Evolutionary conservation across 1,140 invertebrate species (phyloP).

Genomic region (Drosophila prosaltans): DNA sequence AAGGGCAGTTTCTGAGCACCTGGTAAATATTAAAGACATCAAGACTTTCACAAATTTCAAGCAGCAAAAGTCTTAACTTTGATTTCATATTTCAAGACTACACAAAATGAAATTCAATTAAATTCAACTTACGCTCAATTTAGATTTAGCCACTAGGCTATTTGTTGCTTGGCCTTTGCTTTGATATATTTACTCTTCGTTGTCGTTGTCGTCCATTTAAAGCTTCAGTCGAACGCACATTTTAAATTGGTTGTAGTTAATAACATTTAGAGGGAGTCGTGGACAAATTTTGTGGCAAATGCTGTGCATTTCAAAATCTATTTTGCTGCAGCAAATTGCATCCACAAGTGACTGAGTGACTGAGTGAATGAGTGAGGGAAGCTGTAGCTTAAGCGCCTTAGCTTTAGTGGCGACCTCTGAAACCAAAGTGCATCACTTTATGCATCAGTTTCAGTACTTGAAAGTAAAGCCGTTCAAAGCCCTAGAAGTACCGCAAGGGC

Average conservation of each 20-base stretch:
- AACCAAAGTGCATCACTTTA: constrained; percentile 32
- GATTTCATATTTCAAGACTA: constrained; percentile 15
- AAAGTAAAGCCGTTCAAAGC: too few species aligned
- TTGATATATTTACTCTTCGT: constrained; percentile 8
- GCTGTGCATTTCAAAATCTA: constrained; percentile 32
- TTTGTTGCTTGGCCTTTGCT: constrained; percentile 9
- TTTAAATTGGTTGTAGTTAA: constrained; percentile 51
- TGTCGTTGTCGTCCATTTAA: not conserved
- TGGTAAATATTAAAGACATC: constrained; percentile 39
- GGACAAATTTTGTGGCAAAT: constrained; percentile 32
- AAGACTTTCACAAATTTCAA: constrained; percentile 43
- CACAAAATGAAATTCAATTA: constrained; percentile 26
- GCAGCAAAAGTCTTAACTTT: constrained; percentile 24
- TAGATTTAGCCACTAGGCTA: constrained; percentile 9
- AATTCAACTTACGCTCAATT: constrained; percentile 33
- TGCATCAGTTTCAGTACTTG: not conserved
- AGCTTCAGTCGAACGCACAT: not conserved
- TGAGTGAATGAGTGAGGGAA: not conserved
- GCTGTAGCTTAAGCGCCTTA: constrained; percentile 57
- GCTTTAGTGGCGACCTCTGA: constrained; percentile 13
- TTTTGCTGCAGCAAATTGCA: constrained; percentile 59
- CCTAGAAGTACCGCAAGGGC: too few species aligned
- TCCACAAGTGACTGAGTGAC: constrained; percentile 4
- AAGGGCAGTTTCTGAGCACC: constrained; percentile 48
- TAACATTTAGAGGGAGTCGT: constrained; percentile 19